A percentile compares a stretch with the other conserved stretches of the same genome.
phyloP scores from a whole-genome alignment of 2,797 vertebrate species.

The Liparis tanakae region DNA sequence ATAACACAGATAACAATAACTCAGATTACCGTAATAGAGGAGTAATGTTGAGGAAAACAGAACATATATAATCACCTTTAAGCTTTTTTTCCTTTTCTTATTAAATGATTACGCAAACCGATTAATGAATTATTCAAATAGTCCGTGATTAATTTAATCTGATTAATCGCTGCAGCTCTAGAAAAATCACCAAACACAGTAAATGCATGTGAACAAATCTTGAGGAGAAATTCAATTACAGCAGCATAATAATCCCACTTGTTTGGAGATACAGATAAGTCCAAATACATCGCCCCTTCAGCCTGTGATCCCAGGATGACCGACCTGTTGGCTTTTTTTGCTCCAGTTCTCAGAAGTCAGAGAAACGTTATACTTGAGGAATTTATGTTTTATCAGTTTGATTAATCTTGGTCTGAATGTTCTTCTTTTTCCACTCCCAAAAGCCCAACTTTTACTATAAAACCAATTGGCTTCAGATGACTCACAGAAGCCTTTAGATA shows the following conservation, averaged over 20 bases:
- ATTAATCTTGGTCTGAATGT: constrained; percentile 13
- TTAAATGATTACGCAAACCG: too few relatives aligned
- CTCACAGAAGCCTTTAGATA: background rate
- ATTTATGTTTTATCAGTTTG: constrained; percentile 27
- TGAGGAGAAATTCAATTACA: background rate
- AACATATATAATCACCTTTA: too few relatives aligned
- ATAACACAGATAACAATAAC: too few relatives aligned
- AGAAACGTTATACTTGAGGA: constrained; percentile 31
- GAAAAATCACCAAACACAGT: background rate
- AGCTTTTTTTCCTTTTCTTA: too few relatives aligned
- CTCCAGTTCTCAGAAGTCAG: constrained; percentile 41
- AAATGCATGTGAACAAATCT: background rate
- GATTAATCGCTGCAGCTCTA: too few relatives aligned
- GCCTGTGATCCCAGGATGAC: constrained; percentile 45
- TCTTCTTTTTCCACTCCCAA: background rate
- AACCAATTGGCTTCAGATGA: constrained; percentile 2
- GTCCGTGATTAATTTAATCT: too few relatives aligned
- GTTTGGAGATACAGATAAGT: background rate
- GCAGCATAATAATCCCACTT: background rate
- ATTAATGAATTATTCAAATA: too few relatives aligned
- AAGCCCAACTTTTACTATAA: background rate
- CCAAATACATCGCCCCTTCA: constrained; percentile 5
- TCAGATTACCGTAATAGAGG: too few relatives aligned
- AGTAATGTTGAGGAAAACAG: too few relatives aligned
- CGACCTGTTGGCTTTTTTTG: constrained; percentile 34